Conservation (phyloP, 1,140 invertebrate species). For the Stegodyphus dumicola region DNA sequence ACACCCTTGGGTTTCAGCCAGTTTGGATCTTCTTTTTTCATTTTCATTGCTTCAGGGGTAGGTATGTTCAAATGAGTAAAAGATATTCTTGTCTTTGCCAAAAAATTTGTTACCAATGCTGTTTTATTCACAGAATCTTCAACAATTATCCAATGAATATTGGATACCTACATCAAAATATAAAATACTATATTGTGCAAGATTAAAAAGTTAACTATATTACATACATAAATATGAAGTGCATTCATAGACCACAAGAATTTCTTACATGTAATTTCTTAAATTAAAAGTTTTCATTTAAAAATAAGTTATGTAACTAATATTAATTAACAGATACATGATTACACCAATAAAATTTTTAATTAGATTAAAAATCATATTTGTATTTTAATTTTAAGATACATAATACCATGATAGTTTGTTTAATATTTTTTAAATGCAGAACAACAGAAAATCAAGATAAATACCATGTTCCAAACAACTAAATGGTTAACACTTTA, state of each 20-base stretch:
- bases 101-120: slow-evolving; percentile 81
- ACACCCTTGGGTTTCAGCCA: slow-evolving; percentile 96
- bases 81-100: slow-evolving; percentile 77
- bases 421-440: too few species aligned
- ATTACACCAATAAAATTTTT: too few species aligned
- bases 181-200: neutral
- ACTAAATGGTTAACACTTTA: too few species aligned
- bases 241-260: neutral
- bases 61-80: slow-evolving; percentile 83
- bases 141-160: slow-evolving; percentile 95
- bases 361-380: too few species aligned
- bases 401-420: too few species aligned
- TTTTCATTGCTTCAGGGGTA: slow-evolving; percentile 79
- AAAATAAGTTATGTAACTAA: too few species aligned
- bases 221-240: neutral
- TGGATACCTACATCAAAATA: slow-evolving; percentile 70
- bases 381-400: too few species aligned
- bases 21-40: slow-evolving; percentile 78
- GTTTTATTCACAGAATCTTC: slow-evolving; percentile 87
- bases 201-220: neutral
- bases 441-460: too few species aligned
- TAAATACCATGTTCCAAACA: too few species aligned
- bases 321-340: too few species aligned
- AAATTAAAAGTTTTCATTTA: neutral
- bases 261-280: neutral